These are phyloP conservation scores for Cartodere bifasciata DNA, from an alignment of 2,888 invertebrate species.

Conservation along the genomic window DNA sequence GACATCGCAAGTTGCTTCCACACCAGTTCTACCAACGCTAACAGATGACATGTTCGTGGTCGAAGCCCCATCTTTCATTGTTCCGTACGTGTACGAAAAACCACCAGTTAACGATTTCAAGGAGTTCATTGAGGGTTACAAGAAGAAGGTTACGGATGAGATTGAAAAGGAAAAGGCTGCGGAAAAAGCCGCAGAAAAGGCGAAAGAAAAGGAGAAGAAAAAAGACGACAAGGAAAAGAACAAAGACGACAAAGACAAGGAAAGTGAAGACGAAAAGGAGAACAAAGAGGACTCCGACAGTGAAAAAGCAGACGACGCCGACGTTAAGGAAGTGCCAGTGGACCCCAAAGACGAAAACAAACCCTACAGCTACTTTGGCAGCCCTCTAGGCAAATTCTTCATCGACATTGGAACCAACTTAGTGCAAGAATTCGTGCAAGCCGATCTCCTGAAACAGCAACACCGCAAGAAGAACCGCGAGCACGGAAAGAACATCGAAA, in stretches of 20 bases:
- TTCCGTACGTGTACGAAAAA: conserved; percentile 87
- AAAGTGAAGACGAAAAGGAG: conserved; percentile 20
- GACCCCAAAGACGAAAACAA: conserved; percentile 38
- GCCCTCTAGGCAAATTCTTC: conserved; percentile 80
- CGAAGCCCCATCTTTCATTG: conserved; percentile 86
- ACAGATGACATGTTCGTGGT: conserved; percentile 89
- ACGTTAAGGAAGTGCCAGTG: conserved; percentile 43
- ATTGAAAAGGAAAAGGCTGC: conserved; percentile 43
- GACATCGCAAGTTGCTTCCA: conserved; percentile 24
- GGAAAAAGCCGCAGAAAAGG: conserved; percentile 28
- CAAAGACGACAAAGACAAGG: conserved; percentile 28
- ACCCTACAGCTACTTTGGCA: conserved; percentile 60
- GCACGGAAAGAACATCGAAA: conserved; percentile 51
- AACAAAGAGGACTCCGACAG: conserved; percentile 23
- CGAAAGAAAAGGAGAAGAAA: conserved; percentile 25
- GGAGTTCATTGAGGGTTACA: conserved; percentile 53
- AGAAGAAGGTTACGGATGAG: conserved; percentile 48
- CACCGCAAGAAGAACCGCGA: conserved; percentile 69
- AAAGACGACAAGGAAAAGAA: conserved; percentile 28
- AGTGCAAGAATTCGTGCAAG: conserved; percentile 87
- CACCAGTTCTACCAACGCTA: conserved; percentile 63
- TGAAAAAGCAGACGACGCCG: conserved; percentile 21
- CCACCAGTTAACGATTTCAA: conserved; percentile 68
- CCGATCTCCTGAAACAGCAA: conserved; percentile 79
- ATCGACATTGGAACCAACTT: conserved; percentile 82